These are phyloP conservation scores for Ctenopoma multispine DNA, from an alignment of 2,797 vertebrate species.

Conservation along the genomic window DNA sequence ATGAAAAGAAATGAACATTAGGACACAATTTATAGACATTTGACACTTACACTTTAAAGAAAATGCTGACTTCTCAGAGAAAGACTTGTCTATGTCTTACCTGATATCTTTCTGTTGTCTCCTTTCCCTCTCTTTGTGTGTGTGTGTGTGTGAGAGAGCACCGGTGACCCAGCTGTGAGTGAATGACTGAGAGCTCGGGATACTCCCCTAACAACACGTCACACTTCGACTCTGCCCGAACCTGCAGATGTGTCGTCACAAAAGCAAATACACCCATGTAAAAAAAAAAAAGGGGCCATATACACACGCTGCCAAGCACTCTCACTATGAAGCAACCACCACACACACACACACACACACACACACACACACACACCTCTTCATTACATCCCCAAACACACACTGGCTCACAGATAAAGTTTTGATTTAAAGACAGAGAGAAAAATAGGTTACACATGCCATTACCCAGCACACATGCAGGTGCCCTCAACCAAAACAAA, in stretches of 20 bases:
- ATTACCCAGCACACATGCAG: not conserved
- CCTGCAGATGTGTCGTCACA: slow-evolving; percentile 62
- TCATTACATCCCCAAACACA: slow-evolving; percentile 25
- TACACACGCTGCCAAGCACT: slow-evolving; percentile 16
- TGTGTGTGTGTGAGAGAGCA: slow-evolving; percentile 1
- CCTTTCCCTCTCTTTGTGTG: not conserved
- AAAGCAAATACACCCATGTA: slow-evolving; percentile 32
- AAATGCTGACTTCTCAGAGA: not conserved
- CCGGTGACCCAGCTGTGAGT: slow-evolving; percentile 25
- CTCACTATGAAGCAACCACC: not conserved
- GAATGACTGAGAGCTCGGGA: slow-evolving; percentile 50
- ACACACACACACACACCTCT: slow-evolving; percentile 1
- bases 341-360: slow-evolving; percentile 21
- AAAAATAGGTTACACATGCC: not conserved
- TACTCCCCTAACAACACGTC: slow-evolving; percentile 54
- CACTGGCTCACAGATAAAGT: slow-evolving; percentile 16
- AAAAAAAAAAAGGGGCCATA: slow-evolving; percentile 3
- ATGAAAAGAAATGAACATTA: not conserved
- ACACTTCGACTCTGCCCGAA: slow-evolving; percentile 59
- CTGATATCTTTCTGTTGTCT: slow-evolving; percentile 23
- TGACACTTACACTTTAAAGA: not conserved
- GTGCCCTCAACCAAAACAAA: not conserved
- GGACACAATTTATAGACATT: not conserved
- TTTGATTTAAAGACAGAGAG: not conserved
- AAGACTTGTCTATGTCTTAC: slow-evolving; percentile 51